A percentile compares a stretch with the other conserved stretches of the same genome.
These are phyloP conservation scores for Rambutsinella grinnellia DNA, from an alignment of 2,888 invertebrate genomes.

Conservation along the genomic window DNA sequence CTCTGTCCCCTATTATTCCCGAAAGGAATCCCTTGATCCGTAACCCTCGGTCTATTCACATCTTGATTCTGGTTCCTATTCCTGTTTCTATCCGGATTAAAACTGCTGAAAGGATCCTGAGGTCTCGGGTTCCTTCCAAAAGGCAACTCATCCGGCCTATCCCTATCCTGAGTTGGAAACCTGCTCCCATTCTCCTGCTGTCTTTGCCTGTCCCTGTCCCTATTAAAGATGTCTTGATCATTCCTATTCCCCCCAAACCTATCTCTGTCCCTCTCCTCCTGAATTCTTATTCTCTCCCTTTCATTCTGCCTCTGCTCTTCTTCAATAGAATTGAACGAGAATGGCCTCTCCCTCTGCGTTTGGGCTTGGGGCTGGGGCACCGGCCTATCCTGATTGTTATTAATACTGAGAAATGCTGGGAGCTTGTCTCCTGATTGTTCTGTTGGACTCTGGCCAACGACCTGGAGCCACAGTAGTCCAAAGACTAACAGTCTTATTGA, in stretches of 20 bases:
- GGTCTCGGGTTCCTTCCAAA: conserved; percentile 57
- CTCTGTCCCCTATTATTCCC: conserved; percentile 24
- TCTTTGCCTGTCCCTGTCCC: conserved; percentile 24
- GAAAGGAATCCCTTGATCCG: conserved; percentile 48
- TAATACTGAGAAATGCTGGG: neutral
- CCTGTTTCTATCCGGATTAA: conserved; percentile 48
- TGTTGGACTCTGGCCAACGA: conserved; percentile 50
- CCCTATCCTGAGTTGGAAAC: no score
- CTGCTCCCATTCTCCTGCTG: no score
- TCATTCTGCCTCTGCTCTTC: conserved; percentile 49
- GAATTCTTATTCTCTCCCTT: conserved; percentile 40
- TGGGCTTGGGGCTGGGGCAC: conserved; percentile 55
- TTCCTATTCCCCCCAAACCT: conserved; percentile 23
- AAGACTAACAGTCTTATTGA: conserved; percentile 37
- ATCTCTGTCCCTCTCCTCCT: conserved; percentile 29
- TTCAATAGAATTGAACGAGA: conserved; percentile 58
- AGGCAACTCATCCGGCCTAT: conserved; percentile 21
- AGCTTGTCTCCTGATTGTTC: conserved; percentile 6
- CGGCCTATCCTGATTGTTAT: no score
- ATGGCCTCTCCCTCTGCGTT: conserved; percentile 51
- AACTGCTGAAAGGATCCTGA: conserved; percentile 54
- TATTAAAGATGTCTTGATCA: conserved; percentile 30
- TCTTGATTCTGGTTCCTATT: conserved; percentile 50
- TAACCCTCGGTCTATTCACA: conserved; percentile 29
- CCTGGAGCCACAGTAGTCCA: conserved; percentile 29